phyloP scores from a whole-genome alignment of 2,888 invertebrate species.

The Drosophila eohydei region DNA sequence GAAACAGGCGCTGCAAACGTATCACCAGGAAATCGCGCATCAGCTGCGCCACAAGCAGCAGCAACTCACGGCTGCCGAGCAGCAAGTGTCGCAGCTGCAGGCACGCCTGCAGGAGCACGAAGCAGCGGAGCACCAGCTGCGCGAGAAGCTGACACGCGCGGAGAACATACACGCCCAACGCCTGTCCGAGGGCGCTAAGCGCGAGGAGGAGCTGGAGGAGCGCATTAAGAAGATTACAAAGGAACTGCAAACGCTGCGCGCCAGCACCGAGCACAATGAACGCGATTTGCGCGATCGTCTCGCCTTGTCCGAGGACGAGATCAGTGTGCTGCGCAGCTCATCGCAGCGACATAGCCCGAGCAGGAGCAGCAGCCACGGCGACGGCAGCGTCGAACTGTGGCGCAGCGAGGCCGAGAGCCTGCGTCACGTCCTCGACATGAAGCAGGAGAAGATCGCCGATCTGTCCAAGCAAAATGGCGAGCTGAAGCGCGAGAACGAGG shows the following conservation, averaged over 20 bases:
- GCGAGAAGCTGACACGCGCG: slow-evolving; percentile 69
- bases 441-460: slow-evolving; percentile 93
- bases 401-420: slow-evolving; percentile 92
- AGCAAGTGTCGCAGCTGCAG: slow-evolving; percentile 79
- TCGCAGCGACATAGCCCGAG: slow-evolving; percentile 64
- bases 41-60: slow-evolving; percentile 78
- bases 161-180: slow-evolving; percentile 77
- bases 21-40: slow-evolving; percentile 72
- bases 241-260: slow-evolving; percentile 79
- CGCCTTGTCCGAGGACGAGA: slow-evolving; percentile 83
- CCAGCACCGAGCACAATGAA: slow-evolving; percentile 77
- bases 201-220: slow-evolving; percentile 82
- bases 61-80: slow-evolving; percentile 84
- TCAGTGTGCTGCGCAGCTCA: slow-evolving; percentile 75
- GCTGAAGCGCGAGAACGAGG: slow-evolving; percentile 90
- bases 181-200: slow-evolving; percentile 68
- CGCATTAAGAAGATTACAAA: slow-evolving; percentile 79
- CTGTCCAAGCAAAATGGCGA: slow-evolving; percentile 90
- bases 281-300: slow-evolving; percentile 83
- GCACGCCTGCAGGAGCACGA: slow-evolving; percentile 73
- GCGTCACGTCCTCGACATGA: slow-evolving; percentile 94
- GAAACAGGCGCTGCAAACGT: slow-evolving; percentile 74
- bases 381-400: slow-evolving; percentile 68
- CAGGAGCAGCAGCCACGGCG: slow-evolving; percentile 15
- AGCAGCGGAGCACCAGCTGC: slow-evolving; percentile 74